A percentile compares a stretch with the other conserved stretches of the same genome.
These are phyloP conservation scores for Machimus atricapillus DNA, from an alignment of 2,888 invertebrate genomes.

Conservation along the genomic window DNA sequence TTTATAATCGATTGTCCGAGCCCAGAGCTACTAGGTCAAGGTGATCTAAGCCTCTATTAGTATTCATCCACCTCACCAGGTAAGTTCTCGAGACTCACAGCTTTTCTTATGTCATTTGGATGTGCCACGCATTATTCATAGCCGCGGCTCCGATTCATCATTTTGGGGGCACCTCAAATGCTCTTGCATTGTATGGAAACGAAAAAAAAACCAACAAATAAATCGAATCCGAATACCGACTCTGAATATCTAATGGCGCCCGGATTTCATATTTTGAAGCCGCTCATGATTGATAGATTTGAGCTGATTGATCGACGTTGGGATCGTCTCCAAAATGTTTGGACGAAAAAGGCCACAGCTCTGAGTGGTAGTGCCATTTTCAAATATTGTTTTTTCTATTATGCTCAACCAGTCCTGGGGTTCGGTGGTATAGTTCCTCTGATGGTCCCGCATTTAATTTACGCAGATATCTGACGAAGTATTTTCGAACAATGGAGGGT, in stretches of 20 bases:
- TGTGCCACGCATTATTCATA: conserved; percentile 10
- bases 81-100: neutral
- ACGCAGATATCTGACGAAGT: neutral
- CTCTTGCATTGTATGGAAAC: neutral
- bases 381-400: neutral
- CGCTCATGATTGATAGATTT: neutral
- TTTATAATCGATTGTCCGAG: conserved; percentile 6
- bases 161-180: neutral
- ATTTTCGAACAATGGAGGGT: neutral
- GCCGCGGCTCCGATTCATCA: neutral
- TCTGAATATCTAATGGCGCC: neutral
- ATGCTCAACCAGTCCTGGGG: neutral
- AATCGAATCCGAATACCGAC: neutral
- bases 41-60: conserved; percentile 11
- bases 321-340: neutral
- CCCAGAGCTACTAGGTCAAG: conserved; percentile 5
- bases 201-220: neutral
- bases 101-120: conserved; percentile 19
- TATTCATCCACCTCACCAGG: neutral
- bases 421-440: neutral
- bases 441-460: neutral
- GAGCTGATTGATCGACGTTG: neutral
- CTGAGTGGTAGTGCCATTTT: neutral
- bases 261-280: neutral
- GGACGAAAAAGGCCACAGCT: neutral